These are phyloP conservation scores for Pseudopodoces humilis DNA, from an alignment of 2,113 vertebrate genomes.

Conservation along the genomic window DNA sequence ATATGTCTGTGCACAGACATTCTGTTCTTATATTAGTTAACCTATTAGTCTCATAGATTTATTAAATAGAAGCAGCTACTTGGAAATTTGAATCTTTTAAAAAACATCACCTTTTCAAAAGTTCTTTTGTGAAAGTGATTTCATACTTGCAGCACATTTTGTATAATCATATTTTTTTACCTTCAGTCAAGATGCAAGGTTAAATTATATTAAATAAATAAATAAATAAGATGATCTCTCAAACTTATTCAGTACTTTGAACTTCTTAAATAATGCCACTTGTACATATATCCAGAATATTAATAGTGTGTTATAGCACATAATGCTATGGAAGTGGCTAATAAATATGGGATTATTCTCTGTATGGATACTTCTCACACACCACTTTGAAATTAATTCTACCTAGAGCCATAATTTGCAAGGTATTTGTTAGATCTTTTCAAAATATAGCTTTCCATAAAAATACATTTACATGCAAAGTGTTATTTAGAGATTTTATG, in stretches of 20 bases:
- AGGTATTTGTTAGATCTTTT: background rate
- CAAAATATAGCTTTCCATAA: background rate
- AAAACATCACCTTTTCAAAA: background rate
- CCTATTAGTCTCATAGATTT: background rate
- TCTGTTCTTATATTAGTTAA: background rate
- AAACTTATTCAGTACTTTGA: background rate
- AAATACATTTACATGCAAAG: background rate
- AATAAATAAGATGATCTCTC: background rate
- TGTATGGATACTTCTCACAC: background rate
- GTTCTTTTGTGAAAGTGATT: background rate
- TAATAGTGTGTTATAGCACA: background rate
- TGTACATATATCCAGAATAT: background rate
- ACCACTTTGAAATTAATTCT: background rate
- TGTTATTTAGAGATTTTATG: background rate
- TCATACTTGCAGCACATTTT: constrained; percentile 1
- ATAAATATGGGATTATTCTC: background rate
- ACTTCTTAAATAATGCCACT: background rate
- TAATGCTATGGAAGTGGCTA: background rate
- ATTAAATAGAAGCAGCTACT: background rate
- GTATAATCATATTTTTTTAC: background rate
- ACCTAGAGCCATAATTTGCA: background rate
- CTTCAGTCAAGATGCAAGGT: background rate
- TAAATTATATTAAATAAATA: constrained; percentile 13
- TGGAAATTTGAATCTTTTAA: background rate
- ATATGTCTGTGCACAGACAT: background rate